These are phyloP conservation scores for Hylaeus volcanicus DNA, from an alignment of 1,140 invertebrate species.

Conservation along the genomic window DNA sequence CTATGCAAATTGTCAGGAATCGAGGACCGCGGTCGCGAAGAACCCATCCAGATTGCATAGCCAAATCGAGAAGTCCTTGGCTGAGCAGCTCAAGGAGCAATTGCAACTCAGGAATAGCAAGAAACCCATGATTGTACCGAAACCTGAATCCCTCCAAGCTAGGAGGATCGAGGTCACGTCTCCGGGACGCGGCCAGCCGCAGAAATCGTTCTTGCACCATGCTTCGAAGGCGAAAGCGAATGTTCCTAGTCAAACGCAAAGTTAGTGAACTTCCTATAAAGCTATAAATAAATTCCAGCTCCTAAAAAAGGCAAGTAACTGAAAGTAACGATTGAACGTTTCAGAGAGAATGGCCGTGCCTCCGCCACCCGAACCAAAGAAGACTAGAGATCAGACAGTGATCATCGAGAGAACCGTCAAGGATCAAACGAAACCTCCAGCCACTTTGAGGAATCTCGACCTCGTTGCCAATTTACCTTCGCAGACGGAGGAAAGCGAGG, in stretches of 20 bases:
- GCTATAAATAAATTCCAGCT: too few relatives aligned
- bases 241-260: slow-evolving; percentile 29
- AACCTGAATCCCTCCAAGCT: slow-evolving; percentile 48
- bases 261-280: slow-evolving; percentile 39
- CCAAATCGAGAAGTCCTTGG: slow-evolving; percentile 56
- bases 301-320: too few relatives aligned
- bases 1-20: slow-evolving; percentile 68
- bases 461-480: slow-evolving; percentile 75
- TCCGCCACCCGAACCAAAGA: slow-evolving; percentile 61
- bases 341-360: slow-evolving; percentile 64
- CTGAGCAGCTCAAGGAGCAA: slow-evolving; percentile 69
- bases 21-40: neutral
- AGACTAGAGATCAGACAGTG: slow-evolving; percentile 31
- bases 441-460: slow-evolving; percentile 72
- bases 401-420: slow-evolving; percentile 9
- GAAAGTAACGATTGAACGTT: slow-evolving; percentile 12
- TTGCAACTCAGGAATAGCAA: slow-evolving; percentile 51
- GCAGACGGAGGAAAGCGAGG: slow-evolving; percentile 70
- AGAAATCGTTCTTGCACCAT: slow-evolving; percentile 70
- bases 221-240: slow-evolving; percentile 1
- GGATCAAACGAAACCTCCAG: slow-evolving; percentile 51
- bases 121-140: slow-evolving; percentile 55
- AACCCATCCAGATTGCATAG: slow-evolving; percentile 56
- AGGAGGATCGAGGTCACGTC: neutral
- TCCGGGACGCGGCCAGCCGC: slow-evolving; percentile 38